Conservation (phyloP, 1,140 invertebrate genomes). For the Tigriopus japonicus region DNA sequence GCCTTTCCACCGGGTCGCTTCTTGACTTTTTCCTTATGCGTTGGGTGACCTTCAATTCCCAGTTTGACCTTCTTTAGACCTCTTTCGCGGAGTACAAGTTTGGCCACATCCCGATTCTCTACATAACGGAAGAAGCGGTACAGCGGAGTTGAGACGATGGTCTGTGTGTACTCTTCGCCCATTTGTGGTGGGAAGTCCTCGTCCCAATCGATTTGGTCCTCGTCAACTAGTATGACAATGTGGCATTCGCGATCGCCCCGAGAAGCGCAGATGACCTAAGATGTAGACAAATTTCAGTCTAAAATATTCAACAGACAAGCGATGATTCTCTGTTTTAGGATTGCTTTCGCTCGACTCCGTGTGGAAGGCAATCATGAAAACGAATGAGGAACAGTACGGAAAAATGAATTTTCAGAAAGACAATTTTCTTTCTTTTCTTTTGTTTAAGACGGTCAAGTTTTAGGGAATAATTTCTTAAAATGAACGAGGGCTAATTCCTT, state of each 20-base stretch:
- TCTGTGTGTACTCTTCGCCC: slow-evolving; percentile 95
- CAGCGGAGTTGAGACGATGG: slow-evolving; percentile 15
- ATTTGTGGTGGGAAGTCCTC: slow-evolving; percentile 95
- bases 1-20: slow-evolving; percentile 71
- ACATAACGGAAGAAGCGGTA: slow-evolving; percentile 89
- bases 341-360: too few species aligned
- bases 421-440: too few species aligned
- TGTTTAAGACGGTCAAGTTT: too few species aligned
- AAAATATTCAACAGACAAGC: too few species aligned
- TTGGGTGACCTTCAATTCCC: slow-evolving; percentile 97
- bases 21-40: slow-evolving; percentile 91
- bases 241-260: slow-evolving; percentile 38
- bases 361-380: too few species aligned
- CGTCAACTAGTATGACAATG: slow-evolving; percentile 37
- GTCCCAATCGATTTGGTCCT: slow-evolving; percentile 95
- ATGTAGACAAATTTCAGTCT: too few species aligned
- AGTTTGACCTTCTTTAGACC: slow-evolving; percentile 93
- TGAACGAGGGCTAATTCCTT: too few species aligned
- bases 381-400: too few species aligned
- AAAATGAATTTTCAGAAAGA: too few species aligned
- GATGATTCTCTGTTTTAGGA: too few species aligned
- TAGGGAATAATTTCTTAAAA: too few species aligned
- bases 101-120: slow-evolving; percentile 96
- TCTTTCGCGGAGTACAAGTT: slow-evolving; percentile 91
- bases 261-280: slow-evolving; percentile 15